These are phyloP conservation scores for Megalonaias nervosa DNA, from an alignment of 1,140 invertebrate genomes.

Conservation along the genomic window DNA sequence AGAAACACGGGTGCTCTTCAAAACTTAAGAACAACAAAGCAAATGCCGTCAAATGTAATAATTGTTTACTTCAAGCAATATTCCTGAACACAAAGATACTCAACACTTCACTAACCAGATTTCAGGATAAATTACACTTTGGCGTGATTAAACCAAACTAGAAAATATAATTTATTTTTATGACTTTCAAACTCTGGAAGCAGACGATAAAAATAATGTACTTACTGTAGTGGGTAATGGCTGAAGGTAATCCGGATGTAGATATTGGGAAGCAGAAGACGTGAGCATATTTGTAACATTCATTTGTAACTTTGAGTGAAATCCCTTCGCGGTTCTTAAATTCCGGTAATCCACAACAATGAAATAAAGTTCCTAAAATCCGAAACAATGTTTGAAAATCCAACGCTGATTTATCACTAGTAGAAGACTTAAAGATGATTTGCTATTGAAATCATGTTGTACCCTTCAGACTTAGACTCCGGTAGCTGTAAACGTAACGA, in stretches of 20 bases:
- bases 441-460: constrained; percentile 4
- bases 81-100: not conserved
- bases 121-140: not conserved
- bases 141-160: not conserved
- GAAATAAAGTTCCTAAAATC: constrained; percentile 11
- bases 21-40: no score
- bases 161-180: not conserved
- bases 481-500: constrained; percentile 16
- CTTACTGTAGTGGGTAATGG: constrained; percentile 70
- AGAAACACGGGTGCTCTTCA: no score
- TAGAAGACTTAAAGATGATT: constrained; percentile 7
- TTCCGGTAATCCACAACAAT: no score
- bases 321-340: no score
- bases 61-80: not conserved
- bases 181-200: no score
- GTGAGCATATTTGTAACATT: constrained; percentile 46
- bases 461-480: not conserved
- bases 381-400: constrained; percentile 6
- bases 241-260: constrained; percentile 69
- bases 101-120: not conserved
- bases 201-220: constrained; percentile 2
- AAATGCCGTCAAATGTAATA: not conserved
- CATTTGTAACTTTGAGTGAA: no score
- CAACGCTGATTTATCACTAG: constrained; percentile 1
- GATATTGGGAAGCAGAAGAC: constrained; percentile 64